These are phyloP conservation scores for Heliconius erato DNA, from an alignment of 2,888 invertebrate species.

Conservation along the genomic window DNA sequence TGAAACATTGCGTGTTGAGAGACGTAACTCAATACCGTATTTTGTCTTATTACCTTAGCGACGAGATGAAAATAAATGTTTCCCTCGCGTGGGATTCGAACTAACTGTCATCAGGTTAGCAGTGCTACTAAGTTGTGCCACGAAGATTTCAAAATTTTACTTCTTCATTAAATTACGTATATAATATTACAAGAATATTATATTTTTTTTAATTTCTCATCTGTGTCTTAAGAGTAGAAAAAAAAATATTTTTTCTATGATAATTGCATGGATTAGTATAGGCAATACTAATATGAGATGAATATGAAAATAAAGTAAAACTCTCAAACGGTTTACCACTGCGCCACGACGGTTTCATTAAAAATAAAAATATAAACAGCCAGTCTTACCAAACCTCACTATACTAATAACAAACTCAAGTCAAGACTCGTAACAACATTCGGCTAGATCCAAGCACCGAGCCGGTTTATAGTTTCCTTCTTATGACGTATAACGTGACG, in stretches of 20 bases:
- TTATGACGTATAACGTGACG: constrained; percentile 52
- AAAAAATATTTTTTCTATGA: not conserved
- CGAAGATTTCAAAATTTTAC: too few species aligned
- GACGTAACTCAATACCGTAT: too few species aligned
- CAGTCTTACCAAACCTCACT: constrained; percentile 51
- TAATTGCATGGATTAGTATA: not conserved
- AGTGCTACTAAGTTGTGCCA: too few species aligned
- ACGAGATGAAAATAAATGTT: too few species aligned
- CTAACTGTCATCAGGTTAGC: too few species aligned
- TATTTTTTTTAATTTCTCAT: not conserved
- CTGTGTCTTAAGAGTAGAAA: not conserved
- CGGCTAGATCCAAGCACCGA: constrained; percentile 54
- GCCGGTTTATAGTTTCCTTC: constrained; percentile 61
- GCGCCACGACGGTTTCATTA: not conserved
- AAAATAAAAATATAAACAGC: constrained; percentile 32
- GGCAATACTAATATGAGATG: not conserved
- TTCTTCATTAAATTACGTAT: too few species aligned
- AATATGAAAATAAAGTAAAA: too few species aligned
- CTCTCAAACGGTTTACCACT: too few species aligned
- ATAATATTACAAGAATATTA: not conserved
- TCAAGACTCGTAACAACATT: constrained; percentile 54
- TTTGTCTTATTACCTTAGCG: too few species aligned
- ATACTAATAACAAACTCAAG: constrained; percentile 54
- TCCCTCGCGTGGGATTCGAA: too few species aligned
- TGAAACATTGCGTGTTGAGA: too few species aligned